Evolutionary conservation across 64 coral and sea anemone species (phyloP), one percentile per base, ranked within the genome.

Genomic region (Montipora sp.): DNA sequence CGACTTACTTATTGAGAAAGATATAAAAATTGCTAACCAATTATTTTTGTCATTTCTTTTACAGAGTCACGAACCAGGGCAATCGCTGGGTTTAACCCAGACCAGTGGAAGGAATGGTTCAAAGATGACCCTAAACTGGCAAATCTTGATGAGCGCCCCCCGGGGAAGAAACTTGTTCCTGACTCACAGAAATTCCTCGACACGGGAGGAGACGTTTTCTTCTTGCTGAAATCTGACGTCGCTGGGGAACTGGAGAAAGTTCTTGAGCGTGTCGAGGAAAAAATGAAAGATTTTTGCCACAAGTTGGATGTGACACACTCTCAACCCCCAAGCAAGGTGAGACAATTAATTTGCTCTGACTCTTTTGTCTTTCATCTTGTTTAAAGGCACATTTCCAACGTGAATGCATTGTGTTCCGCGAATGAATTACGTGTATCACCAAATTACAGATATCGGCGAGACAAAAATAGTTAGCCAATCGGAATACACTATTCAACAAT

Each of bases 121-220:
- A 75, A 87, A 80, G 83, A 93, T 47, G 88, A 93, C 15, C 53
- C 87, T 36, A 78, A 80, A 22, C 82, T 90, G 61, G 61, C 63
- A 9, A 83, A 88, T 9, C 57, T 96, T 45, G 91, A 96, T 5
- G 53, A 51, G 2, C 81, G 95, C 80, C 1, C 48, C 19, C 58
- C 58, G 6, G 53, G 49, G 13, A 48, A 70, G 16, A 70, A 13
- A 2, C 81, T 96, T 5, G 51, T 96, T 59, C 6, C 69, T 20
- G 85, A 84, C 75, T 96, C 95, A 2, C 55, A 84, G 75, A 96
- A 96, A 51, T 96, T 96, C n/a, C 6, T 96, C 13, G 91, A 96
- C 9, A 96, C 95, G 1, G 95, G 95, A 36, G 95, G 95, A 7
- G 95, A 96, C 87, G 67, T 93, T 10, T 96, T 80, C 70, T 96